Evolutionary conservation across 1,140 invertebrate species (phyloP).

Genomic region (Battus philenor): DNA sequence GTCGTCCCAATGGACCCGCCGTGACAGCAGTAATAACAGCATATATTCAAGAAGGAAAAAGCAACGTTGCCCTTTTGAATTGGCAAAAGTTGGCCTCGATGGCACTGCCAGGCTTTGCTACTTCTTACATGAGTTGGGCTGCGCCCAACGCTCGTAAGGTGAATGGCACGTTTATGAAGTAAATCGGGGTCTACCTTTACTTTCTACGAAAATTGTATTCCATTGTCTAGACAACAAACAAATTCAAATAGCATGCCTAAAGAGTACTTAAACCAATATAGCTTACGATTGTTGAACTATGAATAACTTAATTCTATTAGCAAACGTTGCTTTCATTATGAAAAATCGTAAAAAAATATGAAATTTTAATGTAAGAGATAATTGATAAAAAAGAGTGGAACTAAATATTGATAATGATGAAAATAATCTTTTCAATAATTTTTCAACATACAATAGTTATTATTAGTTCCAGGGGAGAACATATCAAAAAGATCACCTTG

Average conservation of each 20-base stretch:
- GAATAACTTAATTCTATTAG: no score
- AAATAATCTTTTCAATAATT: no score
- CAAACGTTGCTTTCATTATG: no score
- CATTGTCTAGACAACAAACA: constrained; percentile 5
- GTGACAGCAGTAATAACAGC: constrained; percentile 40
- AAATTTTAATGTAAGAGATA: no score
- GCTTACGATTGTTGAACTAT: no score
- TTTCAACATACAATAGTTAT: no score
- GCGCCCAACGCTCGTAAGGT: constrained; percentile 57
- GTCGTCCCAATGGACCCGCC: constrained; percentile 44
- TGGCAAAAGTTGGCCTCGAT: constrained; percentile 53
- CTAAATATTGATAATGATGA: no score
- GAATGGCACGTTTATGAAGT: constrained; percentile 18
- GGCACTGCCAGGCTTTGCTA: constrained; percentile 26
- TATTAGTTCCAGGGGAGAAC: no score
- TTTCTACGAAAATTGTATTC: background rate
- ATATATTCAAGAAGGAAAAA: constrained; percentile 41
- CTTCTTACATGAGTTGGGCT: constrained; percentile 58
- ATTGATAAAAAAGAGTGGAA: no score
- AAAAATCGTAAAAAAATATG: no score
- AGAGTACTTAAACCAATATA: no score
- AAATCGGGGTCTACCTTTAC: background rate
- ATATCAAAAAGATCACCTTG: no score
- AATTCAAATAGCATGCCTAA: constrained; percentile 1
- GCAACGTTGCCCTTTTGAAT: constrained; percentile 57